Conservation (phyloP, 2,888 invertebrate species). For the Anodontia alba region DNA sequence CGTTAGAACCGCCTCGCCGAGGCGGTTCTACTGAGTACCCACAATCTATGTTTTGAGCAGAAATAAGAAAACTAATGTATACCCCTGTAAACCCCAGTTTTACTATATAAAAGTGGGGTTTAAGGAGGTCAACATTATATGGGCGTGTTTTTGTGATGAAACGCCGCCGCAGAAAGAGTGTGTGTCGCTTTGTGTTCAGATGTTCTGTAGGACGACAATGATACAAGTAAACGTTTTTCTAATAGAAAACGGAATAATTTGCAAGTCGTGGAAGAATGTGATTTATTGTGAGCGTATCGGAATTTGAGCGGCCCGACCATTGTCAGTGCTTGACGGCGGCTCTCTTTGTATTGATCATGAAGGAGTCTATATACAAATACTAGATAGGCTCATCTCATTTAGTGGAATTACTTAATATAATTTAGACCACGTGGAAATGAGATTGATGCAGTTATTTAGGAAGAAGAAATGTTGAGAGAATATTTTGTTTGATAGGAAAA, state of each 20-base stretch:
- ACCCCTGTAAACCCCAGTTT: too few relatives aligned
- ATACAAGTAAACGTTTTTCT: slow-evolving; percentile 3
- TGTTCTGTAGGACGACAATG: background rate
- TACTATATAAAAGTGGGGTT: too few relatives aligned
- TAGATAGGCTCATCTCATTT: slow-evolving; percentile 9
- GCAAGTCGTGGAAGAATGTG: background rate
- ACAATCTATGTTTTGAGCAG: too few relatives aligned
- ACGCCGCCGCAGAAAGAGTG: background rate
- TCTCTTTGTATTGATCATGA: background rate
- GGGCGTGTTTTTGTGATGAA: too few relatives aligned
- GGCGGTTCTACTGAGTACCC: too few relatives aligned
- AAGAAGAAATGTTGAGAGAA: background rate
- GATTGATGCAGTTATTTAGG: background rate
- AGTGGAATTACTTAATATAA: slow-evolving; percentile 16
- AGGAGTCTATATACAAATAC: slow-evolving; percentile 12
- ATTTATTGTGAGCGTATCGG: slow-evolving; percentile 11
- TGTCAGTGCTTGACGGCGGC: background rate
- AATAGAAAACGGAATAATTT: slow-evolving; percentile 5
- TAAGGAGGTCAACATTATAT: too few relatives aligned
- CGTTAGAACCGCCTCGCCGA: too few relatives aligned
- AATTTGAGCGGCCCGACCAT: slow-evolving; percentile 13
- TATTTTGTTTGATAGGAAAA: background rate
- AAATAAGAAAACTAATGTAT: too few relatives aligned
- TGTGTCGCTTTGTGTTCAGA: background rate
- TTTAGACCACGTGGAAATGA: background rate